Conservation (phyloP, 2,888 invertebrate genomes). For the Hyalella azteca region DNA sequence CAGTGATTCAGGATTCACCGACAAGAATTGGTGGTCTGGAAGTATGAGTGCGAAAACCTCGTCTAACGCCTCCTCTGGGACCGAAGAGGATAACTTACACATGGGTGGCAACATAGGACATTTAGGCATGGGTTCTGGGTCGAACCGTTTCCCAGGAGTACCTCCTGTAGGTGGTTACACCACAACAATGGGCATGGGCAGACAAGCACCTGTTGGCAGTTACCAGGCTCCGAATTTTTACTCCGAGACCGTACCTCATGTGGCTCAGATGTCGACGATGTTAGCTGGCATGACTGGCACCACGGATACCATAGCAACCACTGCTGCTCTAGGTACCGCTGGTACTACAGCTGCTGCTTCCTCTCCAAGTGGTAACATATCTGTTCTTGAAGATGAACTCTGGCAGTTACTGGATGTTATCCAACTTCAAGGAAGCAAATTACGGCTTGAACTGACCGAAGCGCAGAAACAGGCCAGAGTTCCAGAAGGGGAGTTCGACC, state of each 20-base stretch:
- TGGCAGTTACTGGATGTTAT: conserved; percentile 87
- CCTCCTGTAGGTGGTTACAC: conserved; percentile 36
- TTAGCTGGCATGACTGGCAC: not conserved
- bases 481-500: not conserved
- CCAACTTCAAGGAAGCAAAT: conserved; percentile 76
- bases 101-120: not conserved
- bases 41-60: conserved; percentile 57
- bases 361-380: not conserved
- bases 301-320: not conserved
- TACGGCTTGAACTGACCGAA: conserved; percentile 69
- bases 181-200: conserved; percentile 45
- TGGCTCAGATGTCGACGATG: not conserved
- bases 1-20: conserved; percentile 84
- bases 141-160: not conserved
- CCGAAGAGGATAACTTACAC: not conserved
- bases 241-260: not conserved
- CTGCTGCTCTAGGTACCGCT: not conserved
- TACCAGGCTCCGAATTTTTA: conserved; percentile 63
- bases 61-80: conserved; percentile 40
- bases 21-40: conserved; percentile 64
- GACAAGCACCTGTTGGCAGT: conserved; percentile 45
- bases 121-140: not conserved
- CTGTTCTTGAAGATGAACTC: conserved; percentile 70
- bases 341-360: not conserved
- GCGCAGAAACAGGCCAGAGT: conserved; percentile 13